Conservation (phyloP, 2,113 vertebrate species). For the Upupa epops region DNA sequence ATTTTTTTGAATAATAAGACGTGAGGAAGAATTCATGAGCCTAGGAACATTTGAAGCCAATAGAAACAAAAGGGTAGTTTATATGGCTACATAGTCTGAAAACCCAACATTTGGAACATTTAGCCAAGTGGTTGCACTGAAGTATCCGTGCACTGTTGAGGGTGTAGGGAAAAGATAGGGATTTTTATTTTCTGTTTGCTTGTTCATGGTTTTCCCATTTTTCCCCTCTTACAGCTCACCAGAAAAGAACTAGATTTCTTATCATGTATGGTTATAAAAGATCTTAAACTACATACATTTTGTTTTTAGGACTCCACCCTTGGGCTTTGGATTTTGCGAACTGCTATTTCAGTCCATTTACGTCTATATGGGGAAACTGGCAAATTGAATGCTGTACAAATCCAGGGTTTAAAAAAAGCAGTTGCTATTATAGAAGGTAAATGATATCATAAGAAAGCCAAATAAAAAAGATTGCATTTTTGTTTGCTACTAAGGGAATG, state of each 20-base stretch:
- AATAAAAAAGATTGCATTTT: slow-evolving; percentile 63
- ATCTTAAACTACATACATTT: slow-evolving; percentile 44
- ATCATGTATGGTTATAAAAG: not conserved
- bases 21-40: slow-evolving; percentile 9
- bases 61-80: slow-evolving; percentile 50
- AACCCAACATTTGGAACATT: slow-evolving; percentile 24
- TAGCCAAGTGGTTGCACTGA: slow-evolving; percentile 21
- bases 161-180: not conserved
- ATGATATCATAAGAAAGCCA: slow-evolving; percentile 72
- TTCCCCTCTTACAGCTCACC: slow-evolving; percentile 27
- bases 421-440: slow-evolving; percentile 76
- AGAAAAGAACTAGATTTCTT: slow-evolving; percentile 39
- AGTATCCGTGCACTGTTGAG: not conserved
- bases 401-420: slow-evolving; percentile 70
- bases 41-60: slow-evolving; percentile 4
- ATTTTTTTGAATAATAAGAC: slow-evolving; percentile 24
- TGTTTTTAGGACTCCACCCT: slow-evolving; percentile 69
- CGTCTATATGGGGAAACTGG: slow-evolving; percentile 71
- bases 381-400: slow-evolving; percentile 74
- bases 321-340: slow-evolving; percentile 57
- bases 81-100: slow-evolving; percentile 42
- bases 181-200: slow-evolving; percentile 21
- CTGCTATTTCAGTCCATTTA: slow-evolving; percentile 71
- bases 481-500: slow-evolving; percentile 66
- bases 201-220: slow-evolving; percentile 29